Base-by-base conservation (phyloP, 2,797 vertebrate species). In the Acanthiza pusilla region DNA sequence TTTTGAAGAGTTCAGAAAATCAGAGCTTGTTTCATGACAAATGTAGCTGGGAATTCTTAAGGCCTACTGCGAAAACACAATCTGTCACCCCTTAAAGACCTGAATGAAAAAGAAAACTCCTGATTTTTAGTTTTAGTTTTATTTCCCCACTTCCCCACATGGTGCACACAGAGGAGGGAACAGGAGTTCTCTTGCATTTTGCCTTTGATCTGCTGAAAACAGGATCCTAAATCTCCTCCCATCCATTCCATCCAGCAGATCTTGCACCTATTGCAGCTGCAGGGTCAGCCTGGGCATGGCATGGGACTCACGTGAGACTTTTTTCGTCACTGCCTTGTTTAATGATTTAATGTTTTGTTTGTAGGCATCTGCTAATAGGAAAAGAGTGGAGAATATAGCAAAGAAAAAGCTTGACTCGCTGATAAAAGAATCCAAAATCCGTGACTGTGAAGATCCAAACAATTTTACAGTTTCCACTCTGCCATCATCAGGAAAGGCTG, bases 341-440 rank as follows among this genome's bases (percentile, higher is more conserved):
- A 86, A 53, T 57, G 27, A 27, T 78, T 65, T 40, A 13, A 36
- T 67, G 19, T 77, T 87, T 27, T 65, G 10, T 76, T 85, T 89
- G 25, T 96, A 99, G 99, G 99, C 98, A 4, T 98, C 99, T 25
- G 97, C 98, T 79, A 99, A 99, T 81, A 98, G 99, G 95, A 99
- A 99, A 81, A 99, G 98, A 74, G 98, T 99, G 91, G 99, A 99
- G 97, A 99, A 98, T 84, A 98, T 99, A 60, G 99, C 99, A 25
- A 99, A 99, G 98, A 99, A 98, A 96, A 99, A 99, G 58, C 97
- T 99, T 72, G 99, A 99, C 96, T 99, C 98, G 14, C 97, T 99
- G 72, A 98, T 99, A 98, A 99, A 99, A 93, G 99, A 99, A 97
- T 99, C 99, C 4, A 99, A 99, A 98, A 99, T 99, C 91, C 98